Base-by-base conservation (phyloP, 2,888 invertebrate species). In the Nipponacmea schrenckii region DNA sequence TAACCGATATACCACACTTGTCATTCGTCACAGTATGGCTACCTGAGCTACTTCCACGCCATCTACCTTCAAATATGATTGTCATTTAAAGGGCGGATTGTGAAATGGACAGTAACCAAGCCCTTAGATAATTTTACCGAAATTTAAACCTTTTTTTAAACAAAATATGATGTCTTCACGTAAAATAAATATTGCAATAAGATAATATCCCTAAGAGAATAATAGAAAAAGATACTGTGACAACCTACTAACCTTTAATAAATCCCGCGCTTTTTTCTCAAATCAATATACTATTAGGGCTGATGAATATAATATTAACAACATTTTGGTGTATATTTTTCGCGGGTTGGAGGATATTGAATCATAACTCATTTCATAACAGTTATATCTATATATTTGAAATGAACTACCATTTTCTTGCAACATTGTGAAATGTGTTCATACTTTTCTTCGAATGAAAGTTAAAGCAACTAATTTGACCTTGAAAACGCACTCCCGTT, bases 51-150 rank as follows among this genome's bases (percentile, higher is more conserved):
- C 56, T 8, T 24, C 24, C 56, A 39, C 39, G 56, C 56, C 56
- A 56, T 56, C 56, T 56, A 56, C 20, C 56, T 20, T 24, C 56
- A 56, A 56, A 56, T 56, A 56, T 56, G 56, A 56, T 56, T 24
- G 24, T 24, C 56, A 56, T 56, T 56, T 56, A 56, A 20, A 56
- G 56, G 56, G 56, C 56, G 56, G 56, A 20, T 56, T 20, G 20
- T 24, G 20, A 24, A 39, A 39, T 10, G 39, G 39, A 24, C 56
- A 24, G 56, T 56, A 12, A 56, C 56, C 56, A 56, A 56, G 15
- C 56, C 56, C 56, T 12, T 39, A 39, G 39, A 39, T 39, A 39
- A 39, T 39, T 39, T 39, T 39, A 39, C 10, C 39, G 39, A 39
- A 39, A 39, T 39, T 39, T 5, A 39, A 39, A 39, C 39, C 39